Evolutionary conservation across 2,888 invertebrate species (phyloP), one percentile per base, ranked within the genome.

Genomic region (Ophion slaviceki): DNA sequence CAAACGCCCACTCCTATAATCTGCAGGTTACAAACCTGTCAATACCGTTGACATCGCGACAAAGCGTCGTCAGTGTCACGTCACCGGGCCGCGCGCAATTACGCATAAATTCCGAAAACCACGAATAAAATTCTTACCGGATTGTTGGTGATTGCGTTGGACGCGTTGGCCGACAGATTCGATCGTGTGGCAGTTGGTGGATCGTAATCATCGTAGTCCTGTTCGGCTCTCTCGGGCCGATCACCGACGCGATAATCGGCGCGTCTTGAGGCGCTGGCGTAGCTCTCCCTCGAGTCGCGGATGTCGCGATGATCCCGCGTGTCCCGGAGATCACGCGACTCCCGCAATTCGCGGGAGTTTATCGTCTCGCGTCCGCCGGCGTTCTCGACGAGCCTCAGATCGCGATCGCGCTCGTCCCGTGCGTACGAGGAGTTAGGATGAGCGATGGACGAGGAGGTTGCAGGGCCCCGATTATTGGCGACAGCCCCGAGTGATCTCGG

Each of bases 161-260:
- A 82, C 61, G 88, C 86, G 76, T 88, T 84, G 59, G 79, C 87
- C 64, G 87, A 68, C 82, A 83, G 87, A 87, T 87, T 86, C 62
- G 79, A 70, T 20, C 84, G 82, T 57, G 89, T 86, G 70, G 89
- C 88, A 14, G 90, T 86, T 4, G 90, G 89, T 71, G 90, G 90
- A 74, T 92, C 93, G 88, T 92, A 91, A 77, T 92, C 92, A 88
- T 87, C 87, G 83, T 92, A 90, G 76, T 92, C 91, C 83, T 86
- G 86, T 70, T 86, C 86, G 0, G 86, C 89, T 90, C 90, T 89
- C 70, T 78, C 86, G 14, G 14, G 20, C n/a, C 74, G 62, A 7
- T 87, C 87, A 40, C 82, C 36, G 40, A 72, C 53, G 20, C 86
- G 83, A 83, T 82, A 75, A 64, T 86, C 85, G 74, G 47, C 61